Evolutionary conservation across 2,797 vertebrate species (phyloP), one percentile per base, ranked within the genome.

Genomic region (Hirundo rustica): DNA sequence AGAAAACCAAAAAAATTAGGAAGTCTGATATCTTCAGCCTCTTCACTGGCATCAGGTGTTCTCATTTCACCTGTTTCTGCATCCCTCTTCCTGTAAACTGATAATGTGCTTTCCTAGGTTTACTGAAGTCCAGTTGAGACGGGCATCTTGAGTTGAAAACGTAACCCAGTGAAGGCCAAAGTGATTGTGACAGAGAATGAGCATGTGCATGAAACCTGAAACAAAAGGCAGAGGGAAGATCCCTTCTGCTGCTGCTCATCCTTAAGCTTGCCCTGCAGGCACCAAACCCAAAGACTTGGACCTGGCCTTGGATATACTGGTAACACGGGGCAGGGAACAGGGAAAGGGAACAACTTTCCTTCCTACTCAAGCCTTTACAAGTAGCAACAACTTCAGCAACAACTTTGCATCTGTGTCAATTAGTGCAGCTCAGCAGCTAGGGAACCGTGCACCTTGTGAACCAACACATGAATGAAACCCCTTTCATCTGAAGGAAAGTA

Each of bases 261-360:
- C 48, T 42, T 61, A 58, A 23, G 20, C 23, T 38, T 40, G 26
- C 32, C 55, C 71, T 62, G 27, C 36, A 61, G 74, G 34, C 53
- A 73, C 26, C 9, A 4, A 57, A 48, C 71, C 68, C 60, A 87
- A 60, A 66, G 11, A 44, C 23, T 19, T 61, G 22, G 55, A 71
- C 17, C 26, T 81, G 44, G 32, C 16, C 44, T 87, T 51, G 27
- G 47, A 58, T 54, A 65, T 29, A 66, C 58, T 61, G 34, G 29
- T 61, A 67, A 77, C 32, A 51, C 1, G 3, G 7, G 40, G 11
- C 4, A 44, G 9, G 9, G 10, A 26, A 26, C 0, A 0, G 26
- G 5, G 4, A 5, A 30, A 42, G 19, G 13, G 19, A 60, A n/a
- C 26, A 60, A 2, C 50, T 51, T 61, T 73, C 29, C 61, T 66